Conservation (phyloP, 1,140 invertebrate genomes). For the Lamellibrachia luymesi region DNA sequence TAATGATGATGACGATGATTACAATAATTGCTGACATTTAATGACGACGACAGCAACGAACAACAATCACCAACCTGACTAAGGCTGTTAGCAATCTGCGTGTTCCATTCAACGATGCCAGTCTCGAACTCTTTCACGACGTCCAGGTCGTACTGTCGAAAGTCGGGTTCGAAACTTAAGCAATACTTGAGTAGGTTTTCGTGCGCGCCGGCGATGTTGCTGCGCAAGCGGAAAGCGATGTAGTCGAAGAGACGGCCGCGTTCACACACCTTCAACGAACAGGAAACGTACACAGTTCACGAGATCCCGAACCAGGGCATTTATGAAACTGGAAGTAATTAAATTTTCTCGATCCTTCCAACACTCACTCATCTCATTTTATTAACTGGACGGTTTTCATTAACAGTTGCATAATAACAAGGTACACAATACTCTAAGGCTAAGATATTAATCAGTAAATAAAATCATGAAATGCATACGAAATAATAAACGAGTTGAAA, state of each 20-base stretch:
- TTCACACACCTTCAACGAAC: neutral
- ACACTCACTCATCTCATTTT: neutral
- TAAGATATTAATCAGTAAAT: neutral
- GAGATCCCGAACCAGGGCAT: neutral
- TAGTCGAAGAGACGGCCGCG: constrained; percentile 24
- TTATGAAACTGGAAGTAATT: neutral
- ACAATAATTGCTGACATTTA: too few species aligned
- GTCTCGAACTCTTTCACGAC: constrained; percentile 7
- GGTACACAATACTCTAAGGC: neutral
- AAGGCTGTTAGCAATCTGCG: neutral
- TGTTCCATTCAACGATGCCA: constrained; percentile 13
- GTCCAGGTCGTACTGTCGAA: constrained; percentile 6
- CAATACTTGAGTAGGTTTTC: constrained; percentile 23
- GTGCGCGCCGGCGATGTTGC: constrained; percentile 10
- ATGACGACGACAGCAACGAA: too few species aligned
- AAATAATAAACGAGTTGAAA: neutral
- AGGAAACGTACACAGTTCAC: neutral
- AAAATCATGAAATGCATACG: neutral
- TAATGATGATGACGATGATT: too few species aligned
- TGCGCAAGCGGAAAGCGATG: constrained; percentile 18
- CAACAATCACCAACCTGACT: neutral
- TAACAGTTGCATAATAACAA: neutral
- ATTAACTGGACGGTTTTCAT: neutral
- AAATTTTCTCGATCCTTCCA: neutral
- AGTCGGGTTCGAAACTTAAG: constrained; percentile 19